Conservation (phyloP, 2,797 vertebrate genomes). For the Ispidina picta region DNA sequence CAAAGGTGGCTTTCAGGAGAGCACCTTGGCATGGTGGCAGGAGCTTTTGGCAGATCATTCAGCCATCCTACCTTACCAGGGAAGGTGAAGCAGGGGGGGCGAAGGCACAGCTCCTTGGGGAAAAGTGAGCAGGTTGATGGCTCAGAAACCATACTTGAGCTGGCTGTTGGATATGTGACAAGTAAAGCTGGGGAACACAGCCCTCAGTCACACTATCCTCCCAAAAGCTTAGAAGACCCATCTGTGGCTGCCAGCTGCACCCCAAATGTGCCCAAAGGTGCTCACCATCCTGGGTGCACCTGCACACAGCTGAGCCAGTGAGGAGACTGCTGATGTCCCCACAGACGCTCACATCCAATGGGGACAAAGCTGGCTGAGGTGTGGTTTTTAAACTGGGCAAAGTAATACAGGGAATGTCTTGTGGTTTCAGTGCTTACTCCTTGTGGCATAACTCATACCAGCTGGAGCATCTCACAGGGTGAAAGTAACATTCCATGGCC, state of each 20-base stretch:
- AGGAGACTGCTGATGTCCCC: not conserved
- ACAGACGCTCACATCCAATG: fast-evolving
- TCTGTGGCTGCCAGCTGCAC: not conserved
- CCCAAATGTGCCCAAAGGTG: fast-evolving
- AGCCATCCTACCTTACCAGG: not conserved
- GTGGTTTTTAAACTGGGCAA: not conserved
- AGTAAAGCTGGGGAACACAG: not conserved
- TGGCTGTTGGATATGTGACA: not conserved
- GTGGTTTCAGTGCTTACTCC: not conserved
- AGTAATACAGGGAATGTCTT: not conserved
- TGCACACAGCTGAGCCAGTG: fast-evolving
- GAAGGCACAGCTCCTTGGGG: not conserved
- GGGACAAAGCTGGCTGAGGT: not conserved
- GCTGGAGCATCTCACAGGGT: not conserved
- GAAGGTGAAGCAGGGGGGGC: not conserved
- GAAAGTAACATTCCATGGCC: not conserved
- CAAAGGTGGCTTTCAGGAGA: not conserved
- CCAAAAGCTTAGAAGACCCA: not conserved
- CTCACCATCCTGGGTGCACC: not conserved
- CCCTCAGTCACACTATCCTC: not conserved
- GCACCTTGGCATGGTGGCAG: not conserved
- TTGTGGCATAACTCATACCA: fast-evolving
- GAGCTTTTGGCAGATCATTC: not conserved
- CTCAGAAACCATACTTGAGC: not conserved
- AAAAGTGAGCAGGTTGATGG: not conserved